Evolutionary conservation across 2,797 vertebrate genomes (phyloP).

Genomic region (Nasua narica): DNA sequence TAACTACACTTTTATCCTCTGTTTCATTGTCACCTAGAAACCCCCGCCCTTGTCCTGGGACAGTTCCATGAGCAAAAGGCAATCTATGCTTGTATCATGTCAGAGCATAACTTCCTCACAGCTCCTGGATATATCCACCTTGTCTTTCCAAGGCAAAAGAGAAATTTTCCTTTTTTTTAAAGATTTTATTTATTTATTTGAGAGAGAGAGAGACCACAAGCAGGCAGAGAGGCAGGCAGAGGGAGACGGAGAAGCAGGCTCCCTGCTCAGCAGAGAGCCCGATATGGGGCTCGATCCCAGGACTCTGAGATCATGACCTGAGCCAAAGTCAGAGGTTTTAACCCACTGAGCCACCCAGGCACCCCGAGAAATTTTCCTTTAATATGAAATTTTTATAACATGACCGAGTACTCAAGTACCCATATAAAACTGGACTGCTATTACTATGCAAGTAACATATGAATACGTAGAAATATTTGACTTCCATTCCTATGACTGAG

Average conservation of each 20-base stretch:
- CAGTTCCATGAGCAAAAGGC: background rate
- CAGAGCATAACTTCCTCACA: rapidly evolving
- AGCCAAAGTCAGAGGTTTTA: no score
- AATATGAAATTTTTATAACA: background rate
- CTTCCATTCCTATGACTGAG: background rate
- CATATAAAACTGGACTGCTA: background rate
- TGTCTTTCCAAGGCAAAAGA: background rate
- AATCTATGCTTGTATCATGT: background rate
- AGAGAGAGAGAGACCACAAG: no score
- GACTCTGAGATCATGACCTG: no score
- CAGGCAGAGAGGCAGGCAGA: no score
- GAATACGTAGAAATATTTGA: background rate
- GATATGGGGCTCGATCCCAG: no score
- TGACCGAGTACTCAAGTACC: background rate
- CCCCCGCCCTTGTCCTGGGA: background rate
- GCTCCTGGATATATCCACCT: background rate
- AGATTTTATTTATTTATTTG: no score
- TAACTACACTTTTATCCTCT: background rate
- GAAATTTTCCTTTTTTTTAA: background rate
- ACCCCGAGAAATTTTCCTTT: background rate
- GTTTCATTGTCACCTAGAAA: background rate
- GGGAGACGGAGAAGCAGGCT: no score
- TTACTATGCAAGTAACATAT: no score
- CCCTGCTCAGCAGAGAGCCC: no score
- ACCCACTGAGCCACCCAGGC: no score